Conservation (phyloP, 2,888 invertebrate genomes). For the Rhagonycha fulva region DNA sequence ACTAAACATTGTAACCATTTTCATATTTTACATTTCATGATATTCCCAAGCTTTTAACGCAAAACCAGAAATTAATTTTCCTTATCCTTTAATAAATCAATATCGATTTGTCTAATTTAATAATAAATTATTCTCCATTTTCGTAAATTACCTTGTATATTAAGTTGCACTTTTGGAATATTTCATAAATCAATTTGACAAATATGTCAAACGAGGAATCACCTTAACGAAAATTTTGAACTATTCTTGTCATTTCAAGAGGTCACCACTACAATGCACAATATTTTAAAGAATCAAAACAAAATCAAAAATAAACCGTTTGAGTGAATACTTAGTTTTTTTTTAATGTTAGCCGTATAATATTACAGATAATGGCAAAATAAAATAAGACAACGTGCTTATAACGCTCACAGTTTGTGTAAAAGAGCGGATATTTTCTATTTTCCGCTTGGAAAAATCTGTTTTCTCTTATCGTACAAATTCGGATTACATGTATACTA, state of each 20-base stretch:
- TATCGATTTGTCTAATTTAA: not conserved
- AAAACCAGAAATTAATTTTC: not conserved
- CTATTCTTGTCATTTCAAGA: not conserved
- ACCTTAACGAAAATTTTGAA: not conserved
- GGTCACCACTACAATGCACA: not conserved
- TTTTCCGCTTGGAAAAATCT: conserved; percentile 23
- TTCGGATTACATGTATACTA: conserved; percentile 14
- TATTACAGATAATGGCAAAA: conserved; percentile 17
- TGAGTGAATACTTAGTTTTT: not conserved
- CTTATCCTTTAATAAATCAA: not conserved
- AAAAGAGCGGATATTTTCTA: conserved; percentile 17
- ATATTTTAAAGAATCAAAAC: not conserved
- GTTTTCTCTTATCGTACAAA: conserved; percentile 17
- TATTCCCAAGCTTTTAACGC: not conserved
- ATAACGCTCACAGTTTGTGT: conserved; percentile 15
- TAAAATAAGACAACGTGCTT: conserved; percentile 18
- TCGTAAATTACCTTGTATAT: too few species aligned
- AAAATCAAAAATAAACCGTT: not conserved
- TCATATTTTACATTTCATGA: not conserved
- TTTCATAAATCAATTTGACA: too few species aligned
- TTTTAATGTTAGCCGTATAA: not conserved
- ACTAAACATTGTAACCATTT: not conserved
- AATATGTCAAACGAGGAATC: too few species aligned
- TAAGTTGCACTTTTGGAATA: too few species aligned
- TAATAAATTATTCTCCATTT: too few species aligned